A percentile compares a stretch with the other conserved stretches of the same genome.
Conservation (phyloP, 2,888 invertebrate species). For the Nudaria mundana region DNA sequence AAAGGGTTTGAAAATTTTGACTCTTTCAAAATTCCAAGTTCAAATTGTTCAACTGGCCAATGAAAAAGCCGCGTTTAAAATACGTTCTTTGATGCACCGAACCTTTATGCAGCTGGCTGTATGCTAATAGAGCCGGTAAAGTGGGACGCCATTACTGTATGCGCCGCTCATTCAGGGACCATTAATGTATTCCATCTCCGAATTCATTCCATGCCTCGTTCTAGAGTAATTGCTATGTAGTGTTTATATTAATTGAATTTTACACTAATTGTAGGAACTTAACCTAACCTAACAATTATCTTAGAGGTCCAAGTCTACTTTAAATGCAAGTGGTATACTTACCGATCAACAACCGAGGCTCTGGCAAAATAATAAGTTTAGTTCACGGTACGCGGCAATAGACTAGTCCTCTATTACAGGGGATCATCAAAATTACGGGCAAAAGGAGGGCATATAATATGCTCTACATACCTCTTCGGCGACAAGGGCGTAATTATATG, state of each 20-base stretch:
- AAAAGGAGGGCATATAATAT: no score
- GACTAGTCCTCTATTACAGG: no score
- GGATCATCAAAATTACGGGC: no score
- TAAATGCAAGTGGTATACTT: no score
- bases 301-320: no score
- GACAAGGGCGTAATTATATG: no score
- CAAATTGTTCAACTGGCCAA: slow-evolving; percentile 26
- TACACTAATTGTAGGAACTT: slow-evolving; percentile 2
- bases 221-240: slow-evolving; percentile 22
- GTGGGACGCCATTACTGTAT: slow-evolving; percentile 37
- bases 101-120: slow-evolving; percentile 47
- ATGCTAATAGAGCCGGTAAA: slow-evolving; percentile 49
- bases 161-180: slow-evolving; percentile 36
- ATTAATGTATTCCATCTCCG: neutral
- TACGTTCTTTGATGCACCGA: slow-evolving; percentile 55
- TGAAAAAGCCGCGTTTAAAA: slow-evolving; percentile 50
- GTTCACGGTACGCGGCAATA: no score
- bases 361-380: no score
- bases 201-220: neutral
- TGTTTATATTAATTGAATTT: slow-evolving; percentile 11
- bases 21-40: slow-evolving; percentile 19
- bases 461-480: no score
- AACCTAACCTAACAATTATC: no score
- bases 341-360: no score
- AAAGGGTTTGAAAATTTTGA: no score